phyloP scores from a whole-genome alignment of 2,888 invertebrate genomes.

The Orthosia gracilis region DNA sequence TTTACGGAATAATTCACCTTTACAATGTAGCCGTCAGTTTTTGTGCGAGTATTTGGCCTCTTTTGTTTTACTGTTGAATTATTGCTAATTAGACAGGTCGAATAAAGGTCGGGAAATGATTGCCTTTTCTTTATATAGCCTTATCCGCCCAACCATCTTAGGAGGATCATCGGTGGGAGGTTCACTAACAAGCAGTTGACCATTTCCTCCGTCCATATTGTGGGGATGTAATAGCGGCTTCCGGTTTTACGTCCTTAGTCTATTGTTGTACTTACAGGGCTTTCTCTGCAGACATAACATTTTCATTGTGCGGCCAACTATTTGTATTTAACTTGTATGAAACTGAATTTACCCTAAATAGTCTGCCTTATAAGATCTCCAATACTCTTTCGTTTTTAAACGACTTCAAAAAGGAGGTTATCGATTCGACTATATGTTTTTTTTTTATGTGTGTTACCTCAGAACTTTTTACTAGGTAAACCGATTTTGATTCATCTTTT shows the following conservation, averaged over 20 bases:
- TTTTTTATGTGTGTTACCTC: too few relatives aligned
- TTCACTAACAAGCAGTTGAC: constrained; percentile 51
- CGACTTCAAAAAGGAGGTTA: too few relatives aligned
- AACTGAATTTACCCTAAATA: constrained; percentile 3
- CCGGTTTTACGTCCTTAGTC: constrained; percentile 38
- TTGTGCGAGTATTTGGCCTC: constrained; percentile 40
- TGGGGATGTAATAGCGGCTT: constrained; percentile 38
- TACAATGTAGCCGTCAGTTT: constrained; percentile 44
- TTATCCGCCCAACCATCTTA: not conserved
- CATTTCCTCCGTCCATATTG: constrained; percentile 54
- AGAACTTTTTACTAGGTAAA: too few relatives aligned
- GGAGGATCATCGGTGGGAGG: constrained; percentile 6
- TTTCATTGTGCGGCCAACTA: constrained; percentile 17
- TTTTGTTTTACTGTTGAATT: constrained; percentile 61
- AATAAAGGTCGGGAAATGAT: constrained; percentile 44
- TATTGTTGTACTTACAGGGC: constrained; percentile 23
- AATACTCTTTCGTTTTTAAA: not conserved
- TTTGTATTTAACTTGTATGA: not conserved
- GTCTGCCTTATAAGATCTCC: not conserved
- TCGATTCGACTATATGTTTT: too few relatives aligned
- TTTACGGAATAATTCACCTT: constrained; percentile 44
- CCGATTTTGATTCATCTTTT: too few relatives aligned
- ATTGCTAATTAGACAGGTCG: constrained; percentile 60
- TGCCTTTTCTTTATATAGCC: constrained; percentile 35
- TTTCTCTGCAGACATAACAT: not conserved